A percentile compares a stretch with the other conserved stretches of the same genome.
Conservation (phyloP, 1,140 invertebrate genomes). For the Camponotus vicinus region DNA sequence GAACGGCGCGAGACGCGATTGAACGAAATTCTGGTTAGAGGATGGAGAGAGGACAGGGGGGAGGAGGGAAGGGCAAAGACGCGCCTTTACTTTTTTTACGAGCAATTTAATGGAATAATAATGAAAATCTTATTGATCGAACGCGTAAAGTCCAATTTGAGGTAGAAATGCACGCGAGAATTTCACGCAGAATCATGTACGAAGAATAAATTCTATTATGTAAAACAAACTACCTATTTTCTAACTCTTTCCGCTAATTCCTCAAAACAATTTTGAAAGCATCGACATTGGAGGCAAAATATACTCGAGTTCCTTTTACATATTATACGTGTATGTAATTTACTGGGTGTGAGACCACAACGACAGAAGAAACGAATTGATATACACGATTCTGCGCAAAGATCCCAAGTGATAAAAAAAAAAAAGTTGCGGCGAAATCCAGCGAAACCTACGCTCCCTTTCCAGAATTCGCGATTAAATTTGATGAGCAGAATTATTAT, state of each 20-base stretch:
- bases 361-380: constrained; percentile 33
- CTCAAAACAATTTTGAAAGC: constrained; percentile 18
- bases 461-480: background rate
- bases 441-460: background rate
- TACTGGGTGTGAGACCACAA: background rate
- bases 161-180: too few relatives aligned
- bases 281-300: constrained; percentile 25
- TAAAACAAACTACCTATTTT: constrained; percentile 29
- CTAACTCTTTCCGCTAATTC: constrained; percentile 7
- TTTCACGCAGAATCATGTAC: background rate
- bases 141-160: background rate
- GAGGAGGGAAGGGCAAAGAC: background rate
- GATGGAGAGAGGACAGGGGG: background rate
- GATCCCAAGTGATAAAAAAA: constrained; percentile 25
- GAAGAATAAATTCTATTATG: constrained; percentile 2
- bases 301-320: background rate
- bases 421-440: background rate
- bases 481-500: constrained; percentile 27
- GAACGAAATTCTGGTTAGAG: background rate
- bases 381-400: background rate
- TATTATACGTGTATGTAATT: constrained; percentile 17
- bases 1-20: background rate
- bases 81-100: background rate
- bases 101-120: background rate
- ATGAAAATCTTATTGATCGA: background rate